phyloP scores from a whole-genome alignment of 2,113 vertebrate genomes.

The Hystrix cristata region DNA sequence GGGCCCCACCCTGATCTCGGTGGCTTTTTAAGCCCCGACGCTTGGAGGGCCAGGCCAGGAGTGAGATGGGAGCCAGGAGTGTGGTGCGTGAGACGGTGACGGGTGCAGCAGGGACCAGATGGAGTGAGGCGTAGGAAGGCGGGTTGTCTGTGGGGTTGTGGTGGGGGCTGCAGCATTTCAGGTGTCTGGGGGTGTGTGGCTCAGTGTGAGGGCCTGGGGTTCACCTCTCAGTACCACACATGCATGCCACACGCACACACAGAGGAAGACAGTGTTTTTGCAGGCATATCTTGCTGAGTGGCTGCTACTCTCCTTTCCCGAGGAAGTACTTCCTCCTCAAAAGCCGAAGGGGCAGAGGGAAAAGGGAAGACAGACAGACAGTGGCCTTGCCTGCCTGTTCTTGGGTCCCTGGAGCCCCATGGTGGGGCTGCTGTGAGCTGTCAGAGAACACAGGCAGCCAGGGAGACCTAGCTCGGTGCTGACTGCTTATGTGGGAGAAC shows the following conservation, averaged over 20 bases:
- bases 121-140: background rate
- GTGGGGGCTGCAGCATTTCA: background rate
- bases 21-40: too few relatives aligned
- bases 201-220: too few relatives aligned
- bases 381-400: too few relatives aligned
- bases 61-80: background rate
- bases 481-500: fast-evolving
- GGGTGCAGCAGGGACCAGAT: background rate
- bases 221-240: too few relatives aligned
- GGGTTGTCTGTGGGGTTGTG: background rate
- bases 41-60: background rate
- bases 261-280: too few relatives aligned
- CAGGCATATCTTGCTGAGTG: too few relatives aligned
- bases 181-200: too few relatives aligned
- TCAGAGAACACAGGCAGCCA: background rate
- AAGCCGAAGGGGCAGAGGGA: background rate
- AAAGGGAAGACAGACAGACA: background rate
- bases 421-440: fast-evolving
- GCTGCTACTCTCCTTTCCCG: too few relatives aligned
- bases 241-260: too few relatives aligned
- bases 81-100: background rate
- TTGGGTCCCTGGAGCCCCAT: too few relatives aligned
- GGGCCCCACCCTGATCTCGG: background rate
- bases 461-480: background rate
- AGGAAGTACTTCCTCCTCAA: background rate